phyloP scores from a whole-genome alignment of 2,797 vertebrate genomes.

The Sorex maritimensis region DNA sequence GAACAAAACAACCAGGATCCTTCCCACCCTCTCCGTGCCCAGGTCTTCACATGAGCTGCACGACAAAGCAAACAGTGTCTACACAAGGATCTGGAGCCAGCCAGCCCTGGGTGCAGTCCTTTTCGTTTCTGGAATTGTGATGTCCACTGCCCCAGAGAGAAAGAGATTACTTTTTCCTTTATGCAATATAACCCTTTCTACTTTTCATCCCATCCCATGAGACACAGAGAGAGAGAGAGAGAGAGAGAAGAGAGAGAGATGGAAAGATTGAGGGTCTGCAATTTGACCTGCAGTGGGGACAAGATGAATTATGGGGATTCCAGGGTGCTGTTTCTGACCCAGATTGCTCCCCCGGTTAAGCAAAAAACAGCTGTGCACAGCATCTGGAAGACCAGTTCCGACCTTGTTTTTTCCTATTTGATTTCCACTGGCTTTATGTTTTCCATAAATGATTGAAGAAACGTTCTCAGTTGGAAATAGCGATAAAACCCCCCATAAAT shows the following conservation, averaged over 20 bases:
- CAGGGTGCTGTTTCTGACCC: slow-evolving; percentile 61
- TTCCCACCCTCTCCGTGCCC: slow-evolving; percentile 80
- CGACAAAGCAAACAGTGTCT: slow-evolving; percentile 69
- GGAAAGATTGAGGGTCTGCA: slow-evolving; percentile 85
- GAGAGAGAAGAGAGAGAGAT: neutral
- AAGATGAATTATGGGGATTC: slow-evolving; percentile 65
- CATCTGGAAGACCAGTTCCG: slow-evolving; percentile 88
- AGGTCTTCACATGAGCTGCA: slow-evolving; percentile 71
- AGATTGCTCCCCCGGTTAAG: slow-evolving; percentile 59
- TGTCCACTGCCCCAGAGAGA: slow-evolving; percentile 81
- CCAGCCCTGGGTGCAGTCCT: slow-evolving; percentile 80
- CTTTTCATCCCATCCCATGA: slow-evolving; percentile 88
- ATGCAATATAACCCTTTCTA: slow-evolving; percentile 84
- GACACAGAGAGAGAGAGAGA: slow-evolving; percentile 40
- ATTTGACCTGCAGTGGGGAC: slow-evolving; percentile 67
- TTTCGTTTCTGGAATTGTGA: slow-evolving; percentile 70
- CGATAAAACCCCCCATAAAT: slow-evolving; percentile 88
- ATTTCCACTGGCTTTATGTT: slow-evolving; percentile 90
- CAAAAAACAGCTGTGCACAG: slow-evolving; percentile 89
- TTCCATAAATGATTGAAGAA: slow-evolving; percentile 90
- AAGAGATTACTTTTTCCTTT: slow-evolving; percentile 79
- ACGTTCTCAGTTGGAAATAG: slow-evolving; percentile 88
- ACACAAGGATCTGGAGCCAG: slow-evolving; percentile 80
- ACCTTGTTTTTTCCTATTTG: slow-evolving; percentile 89
- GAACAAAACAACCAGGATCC: slow-evolving; percentile 38